Conservation (phyloP, 1,140 invertebrate genomes). For the Diorhabda sublineata region DNA sequence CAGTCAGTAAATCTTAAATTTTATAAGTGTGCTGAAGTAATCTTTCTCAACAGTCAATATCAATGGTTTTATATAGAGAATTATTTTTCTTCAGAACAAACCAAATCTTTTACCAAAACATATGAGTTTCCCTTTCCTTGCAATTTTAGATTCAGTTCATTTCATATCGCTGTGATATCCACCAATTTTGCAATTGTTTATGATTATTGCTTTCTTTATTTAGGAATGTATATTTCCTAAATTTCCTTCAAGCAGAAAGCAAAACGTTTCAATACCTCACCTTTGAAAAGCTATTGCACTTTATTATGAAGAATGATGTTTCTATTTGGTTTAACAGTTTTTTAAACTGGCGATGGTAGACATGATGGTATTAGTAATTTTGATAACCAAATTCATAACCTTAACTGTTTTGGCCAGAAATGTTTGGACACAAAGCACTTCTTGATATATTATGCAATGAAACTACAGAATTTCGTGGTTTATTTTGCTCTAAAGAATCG, state of each 20-base stretch:
- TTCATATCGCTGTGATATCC: conserved; percentile 37
- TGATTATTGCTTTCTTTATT: conserved; percentile 36
- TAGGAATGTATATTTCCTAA: conserved; percentile 27
- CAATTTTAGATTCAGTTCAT: conserved; percentile 33
- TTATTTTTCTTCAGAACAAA: conserved; percentile 38
- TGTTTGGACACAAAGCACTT: neutral
- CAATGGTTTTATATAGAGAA: conserved; percentile 25
- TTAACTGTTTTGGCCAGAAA: neutral
- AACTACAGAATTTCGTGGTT: neutral
- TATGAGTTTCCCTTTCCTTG: conserved; percentile 35
- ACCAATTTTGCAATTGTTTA: conserved; percentile 41
- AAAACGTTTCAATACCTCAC: too few species aligned
- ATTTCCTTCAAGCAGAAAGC: too few species aligned
- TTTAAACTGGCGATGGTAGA: neutral
- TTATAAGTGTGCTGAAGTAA: conserved; percentile 21
- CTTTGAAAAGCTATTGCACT: too few species aligned
- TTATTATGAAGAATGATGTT: too few species aligned
- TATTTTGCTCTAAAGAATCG: neutral
- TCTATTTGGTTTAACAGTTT: too few species aligned
- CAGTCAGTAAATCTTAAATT: conserved; percentile 5
- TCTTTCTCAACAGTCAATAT: conserved; percentile 18
- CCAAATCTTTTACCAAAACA: conserved; percentile 21
- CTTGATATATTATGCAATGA: neutral
- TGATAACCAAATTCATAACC: neutral
- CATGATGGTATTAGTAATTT: neutral